Base-by-base conservation (phyloP, 2,888 invertebrate species). In the Melipona bicolor region DNA sequence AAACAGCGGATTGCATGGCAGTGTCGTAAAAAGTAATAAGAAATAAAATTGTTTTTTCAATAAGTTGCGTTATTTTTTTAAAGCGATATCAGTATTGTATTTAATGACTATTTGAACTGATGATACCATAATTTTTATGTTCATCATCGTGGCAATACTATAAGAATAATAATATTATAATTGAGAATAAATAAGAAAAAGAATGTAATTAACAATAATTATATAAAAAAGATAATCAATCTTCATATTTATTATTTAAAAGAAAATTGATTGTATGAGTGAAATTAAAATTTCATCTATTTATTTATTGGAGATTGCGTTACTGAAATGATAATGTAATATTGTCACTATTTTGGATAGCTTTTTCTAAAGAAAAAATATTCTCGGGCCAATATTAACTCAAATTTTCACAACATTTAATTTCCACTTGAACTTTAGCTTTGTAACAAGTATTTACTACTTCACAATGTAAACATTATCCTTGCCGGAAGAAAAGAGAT, bases 401-500 rank as follows among this genome's bases (percentile, higher is more conserved):
- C 5, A 70, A 62, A 73, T 61, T 71, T 70, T 73, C 64, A 36
- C 19, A 32, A 56, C 27, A 50, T 50, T 61, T 65, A 52, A 74
- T 64, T 68, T 69, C 43, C 43, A 88, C 83, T 49, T 84, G 73
- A 77, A 88, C 67, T 87, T 81, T 87, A 89, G 87, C 87, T 84
- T 89, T 88, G 86, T 87, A 84, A 84, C 84, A 73, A 89, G 85
- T 87, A 87, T 85, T 88, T 84, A 77, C 69, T 80, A 74, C 43
- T 68, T 80, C 71, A 56, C 43, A 32, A 70, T 27, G 54, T 19
- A 71, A 71, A 83, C 77, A 76, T 71, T 79, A 65, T 88, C 87
- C 85, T 90, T 81, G 84, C 84, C 84, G 90, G 88, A 88, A 85
- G 88, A 88, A 86, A 86, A 89, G 79, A 89, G 88, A 86, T 88